Evolutionary conservation across 2,797 vertebrate species (phyloP).

Genomic region (Anguilla obscura): DNA sequence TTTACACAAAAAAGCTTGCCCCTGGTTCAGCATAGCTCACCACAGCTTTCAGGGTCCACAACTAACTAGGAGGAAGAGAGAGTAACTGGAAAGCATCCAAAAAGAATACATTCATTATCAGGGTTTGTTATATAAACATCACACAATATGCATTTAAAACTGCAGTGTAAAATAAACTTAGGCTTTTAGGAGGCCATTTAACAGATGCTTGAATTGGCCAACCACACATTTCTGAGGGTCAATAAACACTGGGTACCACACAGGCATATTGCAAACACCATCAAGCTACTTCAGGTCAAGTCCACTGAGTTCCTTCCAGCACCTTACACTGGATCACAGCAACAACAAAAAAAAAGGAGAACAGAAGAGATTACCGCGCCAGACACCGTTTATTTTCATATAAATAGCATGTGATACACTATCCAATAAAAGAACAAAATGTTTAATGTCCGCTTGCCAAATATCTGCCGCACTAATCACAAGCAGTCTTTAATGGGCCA

Average conservation of each 20-base stretch:
- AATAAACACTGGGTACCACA: background rate
- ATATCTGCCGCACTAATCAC: background rate
- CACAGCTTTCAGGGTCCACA: background rate
- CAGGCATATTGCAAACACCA: background rate
- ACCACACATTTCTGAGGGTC: background rate
- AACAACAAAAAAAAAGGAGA: background rate
- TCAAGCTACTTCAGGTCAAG: background rate
- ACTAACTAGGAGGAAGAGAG: background rate
- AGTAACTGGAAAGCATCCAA: background rate
- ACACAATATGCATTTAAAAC: no score
- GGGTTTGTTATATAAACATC: no score
- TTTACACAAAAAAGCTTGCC: background rate
- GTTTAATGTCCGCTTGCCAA: background rate
- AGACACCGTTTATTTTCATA: background rate
- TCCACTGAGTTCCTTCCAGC: background rate
- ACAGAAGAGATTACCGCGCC: background rate
- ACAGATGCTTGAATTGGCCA: background rate
- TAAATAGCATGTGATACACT: background rate
- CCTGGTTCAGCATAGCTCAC: background rate
- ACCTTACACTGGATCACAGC: background rate
- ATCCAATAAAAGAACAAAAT: background rate
- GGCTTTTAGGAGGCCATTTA: background rate
- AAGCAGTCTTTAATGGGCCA: background rate
- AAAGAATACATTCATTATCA: no score
- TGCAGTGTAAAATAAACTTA: no score